These are phyloP conservation scores for Epizoanthus illoricatus DNA, from an alignment of 92 coral and sea anemone genomes.

Conservation along the genomic window DNA sequence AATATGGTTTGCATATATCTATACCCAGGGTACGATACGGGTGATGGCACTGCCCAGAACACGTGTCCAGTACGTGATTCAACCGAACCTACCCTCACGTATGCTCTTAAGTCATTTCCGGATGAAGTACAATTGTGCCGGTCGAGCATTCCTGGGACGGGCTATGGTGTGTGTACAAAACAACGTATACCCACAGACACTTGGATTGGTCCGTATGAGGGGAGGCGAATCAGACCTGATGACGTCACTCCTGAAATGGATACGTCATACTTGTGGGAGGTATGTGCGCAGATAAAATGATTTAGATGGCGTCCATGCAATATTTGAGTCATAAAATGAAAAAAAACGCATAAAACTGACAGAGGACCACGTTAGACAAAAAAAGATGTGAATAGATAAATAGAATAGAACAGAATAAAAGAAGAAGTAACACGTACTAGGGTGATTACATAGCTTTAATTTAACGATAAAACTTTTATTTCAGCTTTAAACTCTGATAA, in stretches of 20 bases:
- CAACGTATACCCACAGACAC: constrained; percentile 88
- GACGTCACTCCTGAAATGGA: constrained; percentile 65
- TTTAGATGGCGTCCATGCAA: background rate
- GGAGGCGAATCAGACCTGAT: constrained; percentile 67
- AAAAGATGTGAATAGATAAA: background rate
- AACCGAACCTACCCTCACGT: constrained; percentile 40
- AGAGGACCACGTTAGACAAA: background rate
- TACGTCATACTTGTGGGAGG: constrained; percentile 98
- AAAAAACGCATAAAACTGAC: background rate
- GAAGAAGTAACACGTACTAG: background rate
- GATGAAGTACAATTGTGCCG: constrained; percentile 84
- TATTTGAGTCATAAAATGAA: background rate
- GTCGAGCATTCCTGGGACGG: constrained; percentile 87
- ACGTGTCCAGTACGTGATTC: background rate
- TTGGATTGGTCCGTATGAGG: constrained; percentile 99
- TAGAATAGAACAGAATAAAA: background rate
- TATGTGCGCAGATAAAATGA: constrained; percentile 20
- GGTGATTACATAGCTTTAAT: background rate
- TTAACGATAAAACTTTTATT: too few species aligned
- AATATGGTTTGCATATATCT: constrained; percentile 3
- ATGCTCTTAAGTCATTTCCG: constrained; percentile 86
- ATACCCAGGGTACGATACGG: background rate
- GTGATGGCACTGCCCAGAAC: background rate
- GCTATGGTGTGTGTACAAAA: constrained; percentile 86
- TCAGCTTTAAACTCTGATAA: background rate